phyloP scores from a whole-genome alignment of 1,140 invertebrate species.

The Orchesella cincta region DNA sequence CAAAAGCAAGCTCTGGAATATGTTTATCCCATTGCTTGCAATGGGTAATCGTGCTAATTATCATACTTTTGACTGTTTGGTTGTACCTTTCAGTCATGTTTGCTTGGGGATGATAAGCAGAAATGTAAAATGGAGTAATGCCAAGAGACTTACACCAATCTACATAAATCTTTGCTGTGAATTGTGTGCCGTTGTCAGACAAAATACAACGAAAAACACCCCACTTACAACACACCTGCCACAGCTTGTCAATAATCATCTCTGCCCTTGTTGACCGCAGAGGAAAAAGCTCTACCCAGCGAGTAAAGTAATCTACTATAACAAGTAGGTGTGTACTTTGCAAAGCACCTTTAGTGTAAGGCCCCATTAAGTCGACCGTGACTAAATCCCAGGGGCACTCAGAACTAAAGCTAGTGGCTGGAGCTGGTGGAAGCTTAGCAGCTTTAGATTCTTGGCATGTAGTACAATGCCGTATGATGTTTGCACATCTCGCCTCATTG shows the following conservation, averaged over 20 bases:
- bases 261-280: background rate
- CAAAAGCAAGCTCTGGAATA: conserved; percentile 55
- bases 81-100: conserved; percentile 48
- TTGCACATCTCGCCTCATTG: background rate
- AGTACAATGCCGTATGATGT: background rate
- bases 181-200: background rate
- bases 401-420: background rate
- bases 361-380: conserved; percentile 5
- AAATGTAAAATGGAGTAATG: conserved; percentile 35
- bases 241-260: conserved; percentile 34
- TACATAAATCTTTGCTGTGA: background rate
- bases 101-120: conserved; percentile 49
- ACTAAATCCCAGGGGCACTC: background rate
- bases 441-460: conserved; percentile 14
- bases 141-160: background rate
- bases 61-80: conserved; percentile 50
- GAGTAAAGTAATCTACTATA: conserved; percentile 1
- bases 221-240: conserved; percentile 3
- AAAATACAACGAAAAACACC: background rate
- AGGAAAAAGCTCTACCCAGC: conserved; percentile 3
- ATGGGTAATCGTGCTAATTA: conserved; percentile 42
- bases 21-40: conserved; percentile 53
- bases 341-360: background rate
- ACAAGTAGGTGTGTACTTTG: background rate
- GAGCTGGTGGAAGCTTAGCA: background rate